A percentile compares a stretch with the other conserved stretches of the same genome.
phyloP scores from a whole-genome alignment of 2,113 vertebrate genomes.

The Pomatorhinus ruficollis region DNA sequence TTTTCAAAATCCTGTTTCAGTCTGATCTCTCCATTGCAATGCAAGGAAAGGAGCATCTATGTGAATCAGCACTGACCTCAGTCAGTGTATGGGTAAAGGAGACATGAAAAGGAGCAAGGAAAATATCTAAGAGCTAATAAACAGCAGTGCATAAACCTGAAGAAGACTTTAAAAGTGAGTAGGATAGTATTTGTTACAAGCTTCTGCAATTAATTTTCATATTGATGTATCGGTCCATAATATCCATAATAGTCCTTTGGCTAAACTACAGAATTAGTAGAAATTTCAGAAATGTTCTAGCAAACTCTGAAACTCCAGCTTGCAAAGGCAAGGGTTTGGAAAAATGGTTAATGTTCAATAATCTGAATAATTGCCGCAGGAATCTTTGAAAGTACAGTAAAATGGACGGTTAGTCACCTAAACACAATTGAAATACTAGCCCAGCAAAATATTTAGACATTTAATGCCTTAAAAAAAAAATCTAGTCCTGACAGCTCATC shows the following conservation, averaged over 20 bases:
- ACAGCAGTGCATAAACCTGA: not conserved
- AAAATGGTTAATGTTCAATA: not conserved
- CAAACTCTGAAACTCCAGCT: not conserved
- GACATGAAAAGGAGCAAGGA: not conserved
- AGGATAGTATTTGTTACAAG: not conserved
- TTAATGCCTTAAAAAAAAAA: not conserved
- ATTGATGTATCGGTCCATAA: not conserved
- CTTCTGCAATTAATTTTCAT: not conserved
- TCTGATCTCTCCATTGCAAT: not conserved
- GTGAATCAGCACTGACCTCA: not conserved
- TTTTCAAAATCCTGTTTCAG: not conserved
- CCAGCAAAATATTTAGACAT: not conserved
- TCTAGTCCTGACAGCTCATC: not conserved
- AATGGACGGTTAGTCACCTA: not conserved
- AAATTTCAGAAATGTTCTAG: not conserved
- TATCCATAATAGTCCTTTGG: not conserved
- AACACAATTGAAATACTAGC: not conserved
- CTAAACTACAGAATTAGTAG: not conserved
- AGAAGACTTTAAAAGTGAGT: not conserved
- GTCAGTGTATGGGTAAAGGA: not conserved
- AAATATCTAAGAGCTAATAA: not conserved
- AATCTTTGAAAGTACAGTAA: not conserved
- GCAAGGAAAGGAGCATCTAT: not conserved
- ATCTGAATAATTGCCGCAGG: not conserved
- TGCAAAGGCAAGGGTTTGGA: not conserved